Percentiles rank a stretch among this genome's conserved stretches.
phyloP scores from a whole-genome alignment of 2,888 invertebrate species.

The Yponomeuta malinellus region DNA sequence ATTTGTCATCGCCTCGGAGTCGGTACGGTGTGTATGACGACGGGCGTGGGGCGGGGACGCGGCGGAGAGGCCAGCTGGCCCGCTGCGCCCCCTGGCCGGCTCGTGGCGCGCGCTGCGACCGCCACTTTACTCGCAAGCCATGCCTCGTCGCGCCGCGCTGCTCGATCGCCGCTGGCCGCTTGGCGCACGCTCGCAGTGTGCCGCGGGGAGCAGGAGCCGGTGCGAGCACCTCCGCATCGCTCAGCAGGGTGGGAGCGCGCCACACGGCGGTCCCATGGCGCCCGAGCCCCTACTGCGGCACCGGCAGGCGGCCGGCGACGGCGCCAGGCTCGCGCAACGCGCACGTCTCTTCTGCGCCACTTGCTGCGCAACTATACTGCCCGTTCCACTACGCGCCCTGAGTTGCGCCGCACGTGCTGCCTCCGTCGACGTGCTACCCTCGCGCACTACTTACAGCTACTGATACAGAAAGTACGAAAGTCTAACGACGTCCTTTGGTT shows the following conservation, averaged over 20 bases:
- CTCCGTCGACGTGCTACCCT: neutral
- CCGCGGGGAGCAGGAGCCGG: neutral
- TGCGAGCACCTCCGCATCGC: neutral
- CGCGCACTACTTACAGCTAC: neutral
- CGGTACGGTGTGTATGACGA: slow-evolving; percentile 39
- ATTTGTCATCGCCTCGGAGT: slow-evolving; percentile 68
- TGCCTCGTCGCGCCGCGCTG: slow-evolving; percentile 27
- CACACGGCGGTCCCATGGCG: slow-evolving; percentile 15
- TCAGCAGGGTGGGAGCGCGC: slow-evolving; percentile 28
- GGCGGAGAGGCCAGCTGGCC: slow-evolving; percentile 57
- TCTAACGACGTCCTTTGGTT: neutral
- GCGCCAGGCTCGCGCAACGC: slow-evolving; percentile 33
- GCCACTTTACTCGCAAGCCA: slow-evolving; percentile 52
- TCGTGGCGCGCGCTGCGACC: slow-evolving; percentile 47
- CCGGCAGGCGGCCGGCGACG: slow-evolving; percentile 1
- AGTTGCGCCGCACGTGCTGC: slow-evolving; percentile 15
- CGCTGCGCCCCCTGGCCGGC: slow-evolving; percentile 66
- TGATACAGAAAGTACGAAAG: neutral
- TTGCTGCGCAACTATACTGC: slow-evolving; percentile 27
- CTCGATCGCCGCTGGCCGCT: slow-evolving; percentile 25
- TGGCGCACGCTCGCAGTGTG: slow-evolving; percentile 36
- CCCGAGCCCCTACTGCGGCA: neutral
- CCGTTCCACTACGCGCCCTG: slow-evolving; percentile 32
- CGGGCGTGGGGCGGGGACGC: slow-evolving; percentile 52
- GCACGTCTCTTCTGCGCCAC: slow-evolving; percentile 25